Evolutionary conservation across 2,888 invertebrate species (phyloP), one percentile per base, ranked within the genome.

Genomic region (Hoplodrina blanda): DNA sequence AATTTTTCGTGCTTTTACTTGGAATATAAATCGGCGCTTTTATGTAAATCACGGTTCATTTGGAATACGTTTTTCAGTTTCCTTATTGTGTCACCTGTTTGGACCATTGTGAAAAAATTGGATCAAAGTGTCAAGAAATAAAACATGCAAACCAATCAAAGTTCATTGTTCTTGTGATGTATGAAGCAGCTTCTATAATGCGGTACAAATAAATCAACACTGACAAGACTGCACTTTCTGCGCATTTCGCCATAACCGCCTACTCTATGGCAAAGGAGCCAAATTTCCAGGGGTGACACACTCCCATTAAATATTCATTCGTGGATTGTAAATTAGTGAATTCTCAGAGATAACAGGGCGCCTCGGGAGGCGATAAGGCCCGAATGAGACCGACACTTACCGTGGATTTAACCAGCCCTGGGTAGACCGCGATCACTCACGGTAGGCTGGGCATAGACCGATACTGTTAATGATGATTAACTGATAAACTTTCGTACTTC

Each of bases 251-350:
- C 86, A 87, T 81, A 85, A 81, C 53, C 60, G 30, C 41, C 62
- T 78, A 69, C 57, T 83, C 85, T 85, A 66, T 80, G 74, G 44
- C 65, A 50, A 69, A 46, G 68, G 75, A 87, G 85, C 87, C 88
- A 86, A 91, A 91, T 91, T 92, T 93, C 91, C 91, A 92, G 92
- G 92, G 92, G 90, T 92, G 93, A 91, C 92, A 93, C 92, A 90
- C 87, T 88, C 78, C 82, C 83, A 93, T 94, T 92, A 94, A 94
- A 93, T 94, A 95, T 94, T 93, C 94, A 94, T 93, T 91, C 89
- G 90, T 87, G 91, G 93, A 91, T 92, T 92, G 92, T 94, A 91
- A 94, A 94, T 94, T 94, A 94, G 92, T 90, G 87, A 91, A 92
- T 91, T 88, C 76, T 84, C 86, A 73, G 87, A 91, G 91, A 93